Evolutionary conservation across 2,888 invertebrate species (phyloP), one percentile per base, ranked within the genome.

Genomic region (Neoaliturus tenellus): DNA sequence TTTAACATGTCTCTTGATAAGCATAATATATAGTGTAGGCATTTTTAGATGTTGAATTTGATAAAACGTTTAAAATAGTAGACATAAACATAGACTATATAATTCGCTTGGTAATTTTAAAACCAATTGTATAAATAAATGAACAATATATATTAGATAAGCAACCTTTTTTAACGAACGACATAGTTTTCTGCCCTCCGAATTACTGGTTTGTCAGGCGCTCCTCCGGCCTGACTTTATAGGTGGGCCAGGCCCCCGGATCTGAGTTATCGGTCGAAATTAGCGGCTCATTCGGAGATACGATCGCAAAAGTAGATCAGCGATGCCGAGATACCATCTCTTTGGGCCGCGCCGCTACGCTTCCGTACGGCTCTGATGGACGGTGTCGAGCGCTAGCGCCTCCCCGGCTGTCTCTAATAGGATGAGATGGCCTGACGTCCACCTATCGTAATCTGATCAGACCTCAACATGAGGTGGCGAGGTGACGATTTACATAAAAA

Each of bases 251-350:
- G 62, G 25, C 51, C 20, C 51, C 20, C 51, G 33, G 69, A 44
- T 75, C 75, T 41, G 20, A 75, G 23, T 75, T 75, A 75, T 75
- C 28, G 75, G 44, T 6, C 44, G 28, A 75, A 75, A 75, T 75
- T 44, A 75, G 75, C 75, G 75, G 75, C 44, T 75, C 44, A 48
- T 75, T 75, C 12, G 28, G 39, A 41, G 75, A 75, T 75, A 44
- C 23, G 44, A 75, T 75, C 75, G 39, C 28, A 39, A 48, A 12
- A 20, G 75, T 75, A 75, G 75, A 75, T 75, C 75, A 75, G 75
- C 71, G 41, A 33, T 73, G n/a, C 10, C 12, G 12, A 10, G 75
- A 75, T 75, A 75, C 25, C 25, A 75, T 75, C 75, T 44, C 71
- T 71, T 33, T 25, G 41, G 35, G 41, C 20, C 71, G 48, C 28